A percentile compares a stretch with the other conserved stretches of the same genome.
phyloP scores from a whole-genome alignment of 2,888 invertebrate genomes.

The Apomyelois bistriatella region DNA sequence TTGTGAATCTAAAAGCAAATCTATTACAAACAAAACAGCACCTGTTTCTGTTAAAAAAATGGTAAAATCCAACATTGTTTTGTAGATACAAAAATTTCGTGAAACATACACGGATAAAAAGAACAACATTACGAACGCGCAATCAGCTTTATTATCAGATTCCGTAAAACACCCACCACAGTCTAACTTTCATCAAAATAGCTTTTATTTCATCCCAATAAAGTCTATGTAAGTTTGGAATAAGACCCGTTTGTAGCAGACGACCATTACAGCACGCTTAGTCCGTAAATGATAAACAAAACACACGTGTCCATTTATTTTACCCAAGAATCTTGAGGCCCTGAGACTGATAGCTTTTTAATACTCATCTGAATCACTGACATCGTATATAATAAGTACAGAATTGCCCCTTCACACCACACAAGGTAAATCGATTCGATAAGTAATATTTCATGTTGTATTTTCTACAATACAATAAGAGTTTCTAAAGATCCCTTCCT shows the following conservation, averaged over 20 bases:
- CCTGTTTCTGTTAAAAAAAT: too few species aligned
- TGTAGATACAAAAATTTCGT: not conserved
- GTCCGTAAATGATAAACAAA: conserved; percentile 4
- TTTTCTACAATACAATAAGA: too few species aligned
- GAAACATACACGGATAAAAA: not conserved
- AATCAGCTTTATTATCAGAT: conserved; percentile 3
- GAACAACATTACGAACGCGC: not conserved
- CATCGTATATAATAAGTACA: conserved; percentile 19
- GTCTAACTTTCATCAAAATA: not conserved
- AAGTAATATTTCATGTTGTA: too few species aligned
- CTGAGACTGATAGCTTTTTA: conserved; percentile 47
- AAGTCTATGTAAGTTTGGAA: not conserved
- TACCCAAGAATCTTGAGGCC: conserved; percentile 5
- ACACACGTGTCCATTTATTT: conserved; percentile 4
- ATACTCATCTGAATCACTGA: conserved; percentile 42
- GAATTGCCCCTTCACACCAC: not conserved
- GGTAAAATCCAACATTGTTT: not conserved
- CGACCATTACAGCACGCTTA: conserved; percentile 1
- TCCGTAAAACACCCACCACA: conserved; percentile 1
- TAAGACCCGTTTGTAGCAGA: not conserved
- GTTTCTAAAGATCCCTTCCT: too few species aligned
- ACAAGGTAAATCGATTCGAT: too few species aligned
- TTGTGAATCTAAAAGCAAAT: too few species aligned
- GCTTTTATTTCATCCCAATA: not conserved
- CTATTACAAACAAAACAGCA: too few species aligned